Conservation (phyloP, 2,113 vertebrate genomes). For the Hippocampus guttulatus region DNA sequence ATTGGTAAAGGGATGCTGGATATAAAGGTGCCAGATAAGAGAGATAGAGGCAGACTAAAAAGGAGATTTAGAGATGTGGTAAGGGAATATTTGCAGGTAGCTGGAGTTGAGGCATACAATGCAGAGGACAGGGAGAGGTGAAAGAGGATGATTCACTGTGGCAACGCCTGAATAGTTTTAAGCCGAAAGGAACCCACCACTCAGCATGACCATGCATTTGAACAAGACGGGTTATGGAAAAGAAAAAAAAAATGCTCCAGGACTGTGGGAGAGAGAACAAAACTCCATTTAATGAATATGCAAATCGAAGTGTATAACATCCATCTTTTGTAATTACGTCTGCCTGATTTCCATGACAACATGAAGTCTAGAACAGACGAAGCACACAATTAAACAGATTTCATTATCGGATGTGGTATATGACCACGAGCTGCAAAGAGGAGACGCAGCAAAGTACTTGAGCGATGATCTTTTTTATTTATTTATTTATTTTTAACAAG, state of each 20-base stretch:
- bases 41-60: neutral
- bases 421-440: conserved; percentile 45
- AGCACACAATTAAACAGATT: conserved; percentile 18
- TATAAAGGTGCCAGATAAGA: neutral
- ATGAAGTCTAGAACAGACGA: neutral
- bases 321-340: neutral
- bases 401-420: conserved; percentile 40
- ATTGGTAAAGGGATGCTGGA: neutral
- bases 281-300: neutral
- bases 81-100: neutral
- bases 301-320: neutral
- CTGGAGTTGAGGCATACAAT: too few relatives aligned
- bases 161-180: too few relatives aligned
- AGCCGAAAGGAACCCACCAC: too few relatives aligned
- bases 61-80: neutral
- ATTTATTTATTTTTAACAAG: conserved; percentile 33
- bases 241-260: too few relatives aligned
- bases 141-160: neutral
- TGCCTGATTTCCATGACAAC: neutral
- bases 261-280: too few relatives aligned
- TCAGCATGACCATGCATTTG: too few relatives aligned
- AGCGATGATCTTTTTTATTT: conserved; percentile 43
- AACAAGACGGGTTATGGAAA: too few relatives aligned
- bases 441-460: conserved; percentile 46
- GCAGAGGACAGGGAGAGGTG: neutral